Evolutionary conservation across 2,888 invertebrate genomes (phyloP), one percentile per base, ranked within the genome.

Genomic region (Eupelmus urozonus): DNA sequence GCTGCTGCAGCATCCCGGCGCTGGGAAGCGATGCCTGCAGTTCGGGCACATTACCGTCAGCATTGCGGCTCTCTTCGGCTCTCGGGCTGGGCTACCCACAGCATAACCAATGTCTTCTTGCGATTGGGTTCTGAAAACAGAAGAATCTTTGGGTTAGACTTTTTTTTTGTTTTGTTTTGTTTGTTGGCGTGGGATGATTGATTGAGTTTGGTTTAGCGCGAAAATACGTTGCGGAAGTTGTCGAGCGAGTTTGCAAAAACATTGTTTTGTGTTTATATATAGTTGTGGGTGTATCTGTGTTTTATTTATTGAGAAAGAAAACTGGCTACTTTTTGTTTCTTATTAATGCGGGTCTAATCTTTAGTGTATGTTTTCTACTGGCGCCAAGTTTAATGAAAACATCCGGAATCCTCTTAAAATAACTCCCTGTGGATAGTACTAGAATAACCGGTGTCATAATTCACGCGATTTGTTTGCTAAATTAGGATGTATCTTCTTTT

Each of bases 41-140:
- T 93, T 93, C 80, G 94, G 94, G 88, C 94, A 94, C 90, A 91
- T 91, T 88, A 92, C 92, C 92, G 90, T 93, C 92, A 89, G 82
- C 88, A 88, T 88, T 79, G 77, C 85, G 79, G 45, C 42, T 57
- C 71, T 62, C 23, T 45, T 62, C 66, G 67, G 23, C 42, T 65
- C 42, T 29, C 7, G 45, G n/a, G 66, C 34, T 34, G 40, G 27
- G 13, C 27, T 27, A 2, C 45, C 69, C 25, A 34, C 63, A 51
- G 78, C 78, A 74, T 78, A 69, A 74, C 66, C 74, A 63, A 42
- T 18, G n/a, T n/a, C n/a, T 53, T 18, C 16, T 53, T n/a, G 49
- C 51, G 27, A 49, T 57, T 11, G 51, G 18, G 11, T 69, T 27
- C 76, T 76, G 71, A 0, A 65, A 76, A 18, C n/a, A 60, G 42